These are phyloP conservation scores for Ctenodactylus gundi DNA, from an alignment of 2,113 vertebrate species.

Conservation along the genomic window DNA sequence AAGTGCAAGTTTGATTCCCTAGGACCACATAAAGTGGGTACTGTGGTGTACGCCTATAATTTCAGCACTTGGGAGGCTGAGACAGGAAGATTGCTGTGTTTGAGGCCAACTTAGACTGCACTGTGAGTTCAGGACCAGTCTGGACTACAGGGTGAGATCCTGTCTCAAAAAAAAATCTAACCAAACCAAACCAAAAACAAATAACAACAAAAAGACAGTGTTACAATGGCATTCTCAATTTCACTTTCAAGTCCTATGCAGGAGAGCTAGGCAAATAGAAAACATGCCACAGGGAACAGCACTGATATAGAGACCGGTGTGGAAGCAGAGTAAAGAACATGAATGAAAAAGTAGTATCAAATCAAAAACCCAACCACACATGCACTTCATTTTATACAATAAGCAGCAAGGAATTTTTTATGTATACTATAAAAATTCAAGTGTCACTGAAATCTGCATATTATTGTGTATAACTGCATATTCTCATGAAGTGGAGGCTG, in stretches of 20 bases:
- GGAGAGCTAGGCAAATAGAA: neutral
- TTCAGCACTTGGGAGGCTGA: too few species aligned
- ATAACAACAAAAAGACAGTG: too few species aligned
- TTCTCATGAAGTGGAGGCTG: neutral
- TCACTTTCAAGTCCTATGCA: neutral
- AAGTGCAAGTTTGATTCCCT: too few species aligned
- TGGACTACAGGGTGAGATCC: too few species aligned
- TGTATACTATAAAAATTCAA: neutral
- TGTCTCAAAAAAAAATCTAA: too few species aligned
- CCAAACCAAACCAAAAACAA: too few species aligned
- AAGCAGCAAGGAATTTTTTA: slow-evolving; percentile 12
- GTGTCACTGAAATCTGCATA: neutral
- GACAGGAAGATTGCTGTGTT: too few species aligned
- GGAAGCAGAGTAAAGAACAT: neutral
- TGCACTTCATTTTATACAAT: neutral
- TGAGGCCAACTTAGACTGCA: too few species aligned
- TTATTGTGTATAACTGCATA: neutral
- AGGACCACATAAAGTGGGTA: too few species aligned
- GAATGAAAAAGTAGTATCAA: neutral
- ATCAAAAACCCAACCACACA: neutral
- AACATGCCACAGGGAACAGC: neutral
- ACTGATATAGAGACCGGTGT: neutral
- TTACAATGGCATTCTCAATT: slow-evolving; percentile 12
- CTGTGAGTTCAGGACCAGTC: too few species aligned
- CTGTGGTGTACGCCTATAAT: too few species aligned